A percentile compares a stretch with the other conserved stretches of the same genome.
phyloP scores from a whole-genome alignment of 2,113 vertebrate genomes.

The Cinclus mexicanus region DNA sequence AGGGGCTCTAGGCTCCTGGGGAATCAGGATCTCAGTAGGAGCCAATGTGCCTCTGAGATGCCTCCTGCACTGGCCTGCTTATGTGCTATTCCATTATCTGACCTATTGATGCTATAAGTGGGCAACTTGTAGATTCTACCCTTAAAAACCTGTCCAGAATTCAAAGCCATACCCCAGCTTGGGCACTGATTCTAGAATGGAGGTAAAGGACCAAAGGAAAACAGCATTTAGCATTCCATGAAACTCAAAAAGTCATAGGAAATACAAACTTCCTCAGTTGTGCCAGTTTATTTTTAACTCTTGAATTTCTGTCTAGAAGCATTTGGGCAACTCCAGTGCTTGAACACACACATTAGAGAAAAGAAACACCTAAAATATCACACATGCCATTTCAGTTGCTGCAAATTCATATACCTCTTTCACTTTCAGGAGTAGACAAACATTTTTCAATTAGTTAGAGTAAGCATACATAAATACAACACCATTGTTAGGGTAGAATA shows the following conservation, averaged over 20 bases:
- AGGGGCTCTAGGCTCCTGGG: constrained; percentile 9
- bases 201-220: neutral
- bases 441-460: neutral
- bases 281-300: neutral
- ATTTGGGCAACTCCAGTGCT: neutral
- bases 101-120: neutral
- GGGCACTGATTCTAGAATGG: neutral
- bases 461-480: neutral
- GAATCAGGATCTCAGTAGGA: neutral
- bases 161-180: neutral
- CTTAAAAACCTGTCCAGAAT: neutral
- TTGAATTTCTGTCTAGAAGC: neutral
- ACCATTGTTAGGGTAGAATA: neutral
- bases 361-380: neutral
- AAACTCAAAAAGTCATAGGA: neutral
- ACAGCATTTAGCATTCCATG: neutral
- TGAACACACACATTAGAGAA: neutral
- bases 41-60: neutral
- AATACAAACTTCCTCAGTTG: neutral
- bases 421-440: neutral
- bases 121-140: neutral
- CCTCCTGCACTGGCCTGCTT: neutral
- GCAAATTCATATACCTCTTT: neutral
- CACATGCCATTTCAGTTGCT: neutral
- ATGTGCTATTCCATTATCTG: neutral